phyloP scores from a whole-genome alignment of 2,797 vertebrate genomes.

The Epinephelus malabaricus region DNA sequence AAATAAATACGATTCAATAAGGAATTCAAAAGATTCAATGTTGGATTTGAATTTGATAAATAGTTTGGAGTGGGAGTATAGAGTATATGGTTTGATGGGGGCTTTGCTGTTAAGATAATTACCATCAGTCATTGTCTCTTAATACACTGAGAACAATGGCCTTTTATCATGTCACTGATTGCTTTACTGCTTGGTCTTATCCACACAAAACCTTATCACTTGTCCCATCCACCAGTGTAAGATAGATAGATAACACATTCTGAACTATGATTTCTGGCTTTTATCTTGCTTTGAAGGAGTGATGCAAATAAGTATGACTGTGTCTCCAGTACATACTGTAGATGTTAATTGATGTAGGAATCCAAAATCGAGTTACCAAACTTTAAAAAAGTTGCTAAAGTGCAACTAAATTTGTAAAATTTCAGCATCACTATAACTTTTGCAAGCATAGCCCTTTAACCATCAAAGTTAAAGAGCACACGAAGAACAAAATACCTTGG shows the following conservation, averaged over 20 bases:
- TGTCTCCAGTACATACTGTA: not conserved
- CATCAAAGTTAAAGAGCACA: not conserved
- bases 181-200: conserved; percentile 52
- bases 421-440: not conserved
- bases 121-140: conserved; percentile 42
- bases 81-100: conserved; percentile 29
- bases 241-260: conserved; percentile 1
- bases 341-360: not conserved
- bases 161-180: conserved; percentile 50
- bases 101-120: conserved; percentile 51
- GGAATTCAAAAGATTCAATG: not conserved
- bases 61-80: not conserved
- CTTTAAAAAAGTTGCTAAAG: too few relatives aligned
- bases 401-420: not conserved
- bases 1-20: not conserved
- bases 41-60: not conserved
- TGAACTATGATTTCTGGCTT: not conserved
- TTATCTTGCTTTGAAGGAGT: conserved; percentile 3
- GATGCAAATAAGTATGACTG: not conserved
- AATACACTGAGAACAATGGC: conserved; percentile 42
- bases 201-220: conserved; percentile 39
- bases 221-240: not conserved
- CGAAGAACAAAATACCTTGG: not conserved
- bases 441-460: not conserved
- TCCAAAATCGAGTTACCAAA: not conserved